A percentile compares a stretch with the other conserved stretches of the same genome.
phyloP scores from a whole-genome alignment of 2,113 vertebrate species.

The Ptilonorhynchus violaceus region DNA sequence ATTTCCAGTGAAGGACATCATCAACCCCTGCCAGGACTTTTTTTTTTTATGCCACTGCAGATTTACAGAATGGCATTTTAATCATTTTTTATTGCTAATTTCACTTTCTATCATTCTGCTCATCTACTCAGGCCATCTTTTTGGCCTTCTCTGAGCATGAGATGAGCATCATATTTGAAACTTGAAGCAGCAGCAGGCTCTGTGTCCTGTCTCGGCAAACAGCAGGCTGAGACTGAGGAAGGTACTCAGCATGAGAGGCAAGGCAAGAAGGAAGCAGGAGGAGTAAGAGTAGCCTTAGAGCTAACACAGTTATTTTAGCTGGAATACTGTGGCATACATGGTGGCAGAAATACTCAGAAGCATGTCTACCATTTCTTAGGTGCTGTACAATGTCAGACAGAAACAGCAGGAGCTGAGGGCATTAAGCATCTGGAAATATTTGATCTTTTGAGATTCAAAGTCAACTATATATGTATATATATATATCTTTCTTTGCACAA shows the following conservation, averaged over 20 bases:
- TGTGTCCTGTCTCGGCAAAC: not conserved
- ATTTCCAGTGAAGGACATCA: not conserved
- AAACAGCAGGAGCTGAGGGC: not conserved
- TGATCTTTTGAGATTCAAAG: not conserved
- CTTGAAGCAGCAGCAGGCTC: not conserved
- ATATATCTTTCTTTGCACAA: not conserved
- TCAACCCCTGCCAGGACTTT: not conserved
- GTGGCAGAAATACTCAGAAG: not conserved
- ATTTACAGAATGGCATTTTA: not conserved
- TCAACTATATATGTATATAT: not conserved
- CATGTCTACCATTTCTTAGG: not conserved
- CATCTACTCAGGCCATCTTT: not conserved
- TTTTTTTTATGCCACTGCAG: not conserved
- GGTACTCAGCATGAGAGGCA: not conserved
- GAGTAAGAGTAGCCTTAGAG: not conserved
- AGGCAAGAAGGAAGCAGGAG: not conserved
- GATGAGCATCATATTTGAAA: not conserved
- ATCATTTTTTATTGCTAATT: not conserved
- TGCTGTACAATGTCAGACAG: not conserved
- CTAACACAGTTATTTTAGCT: not conserved
- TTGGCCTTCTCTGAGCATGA: not conserved
- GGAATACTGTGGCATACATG: rapidly evolving
- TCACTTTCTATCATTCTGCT: not conserved
- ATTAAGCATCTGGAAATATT: not conserved
- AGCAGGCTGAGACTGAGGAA: not conserved